Evolutionary conservation across 1,140 invertebrate genomes (phyloP), one percentile per base, ranked within the genome.

Genomic region (Monochamus saltuarius): DNA sequence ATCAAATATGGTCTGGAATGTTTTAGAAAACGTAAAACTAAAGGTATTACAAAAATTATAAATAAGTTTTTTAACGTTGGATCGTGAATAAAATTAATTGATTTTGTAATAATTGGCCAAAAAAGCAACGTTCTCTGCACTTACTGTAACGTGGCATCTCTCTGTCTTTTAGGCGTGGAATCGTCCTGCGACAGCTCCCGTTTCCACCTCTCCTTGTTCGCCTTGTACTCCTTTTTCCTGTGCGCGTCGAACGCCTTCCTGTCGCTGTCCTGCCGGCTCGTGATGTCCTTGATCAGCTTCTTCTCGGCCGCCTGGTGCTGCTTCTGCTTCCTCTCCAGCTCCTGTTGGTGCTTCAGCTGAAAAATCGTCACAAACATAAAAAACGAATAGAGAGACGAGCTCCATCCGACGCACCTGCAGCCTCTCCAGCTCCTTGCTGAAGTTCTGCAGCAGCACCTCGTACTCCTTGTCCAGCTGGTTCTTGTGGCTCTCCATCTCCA

Each of bases 181-280:
- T 94, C 91, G 75, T 95, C 92, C 78, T 93, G 89, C 47, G 89
- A 91, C 38, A 97, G 82, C 77, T 96, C 93, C 74, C 91, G 87
- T 86, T 95, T 98, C 88, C 94, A 95, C 70, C 92, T 81, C 75
- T 99, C 97, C 81, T 99, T 99, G 75, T 94, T 98, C 43, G 89
- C 89, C 81, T 99, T 99, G 81, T 99, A 99, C 77, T 99, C 96
- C 75, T 92, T 92, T 80, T 98, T 97, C 79, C 96, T 93, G 70
- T 95, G 91, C 57, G 89, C 81, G 76, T 93, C 89, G 73, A 96
- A 94, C 37, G 87, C 88, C 76, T 93, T 94, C 22, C 72, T 82
- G 73, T 99, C 96, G 62, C 87, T 87, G 64, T 98, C 93, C 69
- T 99, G 95, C 67, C 89, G 83, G 59, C 86, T 80, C 7, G 87